phyloP scores from a whole-genome alignment of 2,888 invertebrate species.

The Drosophila kanekoi region DNA sequence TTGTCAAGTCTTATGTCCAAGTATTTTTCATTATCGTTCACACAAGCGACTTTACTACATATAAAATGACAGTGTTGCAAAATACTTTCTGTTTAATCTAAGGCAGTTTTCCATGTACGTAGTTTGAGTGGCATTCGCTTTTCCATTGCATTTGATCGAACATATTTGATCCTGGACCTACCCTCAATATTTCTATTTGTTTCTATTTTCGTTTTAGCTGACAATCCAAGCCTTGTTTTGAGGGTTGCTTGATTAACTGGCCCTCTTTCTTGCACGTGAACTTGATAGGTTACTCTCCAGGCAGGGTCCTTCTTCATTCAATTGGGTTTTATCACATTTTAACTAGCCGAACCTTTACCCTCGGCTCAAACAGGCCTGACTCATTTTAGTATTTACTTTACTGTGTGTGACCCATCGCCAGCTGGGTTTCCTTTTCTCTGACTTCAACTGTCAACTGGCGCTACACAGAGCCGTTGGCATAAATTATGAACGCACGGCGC shows the following conservation, averaged over 20 bases:
- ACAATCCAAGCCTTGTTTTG: neutral
- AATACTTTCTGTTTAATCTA: too few species aligned
- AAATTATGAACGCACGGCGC: slow-evolving; percentile 68
- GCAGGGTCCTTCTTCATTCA: slow-evolving; percentile 16
- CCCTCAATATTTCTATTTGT: neutral
- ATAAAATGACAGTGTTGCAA: too few species aligned
- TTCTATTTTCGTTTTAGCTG: neutral
- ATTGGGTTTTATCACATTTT: slow-evolving; percentile 15
- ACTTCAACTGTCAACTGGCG: slow-evolving; percentile 75
- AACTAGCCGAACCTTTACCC: slow-evolving; percentile 18
- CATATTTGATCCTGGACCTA: neutral
- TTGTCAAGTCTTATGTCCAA: too few species aligned
- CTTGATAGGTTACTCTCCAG: slow-evolving; percentile 20
- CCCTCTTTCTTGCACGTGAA: neutral
- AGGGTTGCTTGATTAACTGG: slow-evolving; percentile 35
- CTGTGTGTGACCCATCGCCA: slow-evolving; percentile 44
- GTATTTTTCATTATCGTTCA: too few species aligned
- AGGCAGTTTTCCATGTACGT: too few species aligned
- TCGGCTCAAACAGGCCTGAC: slow-evolving; percentile 32
- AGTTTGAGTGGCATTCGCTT: too few species aligned
- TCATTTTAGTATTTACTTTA: slow-evolving; percentile 42
- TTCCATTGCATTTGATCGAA: neutral
- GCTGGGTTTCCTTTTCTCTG: slow-evolving; percentile 47
- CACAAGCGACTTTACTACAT: too few species aligned
- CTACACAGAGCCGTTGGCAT: slow-evolving; percentile 62